Evolutionary conservation across 1,140 invertebrate genomes (phyloP).

Genomic region (Conus betulinus): DNA sequence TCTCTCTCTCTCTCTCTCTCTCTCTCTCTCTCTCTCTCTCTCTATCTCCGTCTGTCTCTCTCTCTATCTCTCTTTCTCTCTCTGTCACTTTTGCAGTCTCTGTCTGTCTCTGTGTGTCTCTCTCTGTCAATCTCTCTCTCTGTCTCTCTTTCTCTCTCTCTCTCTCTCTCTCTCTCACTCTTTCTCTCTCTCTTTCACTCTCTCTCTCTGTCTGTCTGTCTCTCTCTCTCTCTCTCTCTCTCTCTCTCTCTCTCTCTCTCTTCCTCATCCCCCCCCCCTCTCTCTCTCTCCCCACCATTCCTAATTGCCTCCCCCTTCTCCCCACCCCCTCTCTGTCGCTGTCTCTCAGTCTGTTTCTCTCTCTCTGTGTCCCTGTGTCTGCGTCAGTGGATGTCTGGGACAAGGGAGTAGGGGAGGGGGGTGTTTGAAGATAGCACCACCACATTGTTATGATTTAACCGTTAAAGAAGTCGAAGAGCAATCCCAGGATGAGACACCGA

Average conservation of each 20-base stretch:
- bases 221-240: not conserved
- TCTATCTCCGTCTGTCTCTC: not conserved
- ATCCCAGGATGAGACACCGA: too few relatives aligned
- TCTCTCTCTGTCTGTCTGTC: not conserved
- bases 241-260: not conserved
- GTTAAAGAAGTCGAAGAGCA: too few relatives aligned
- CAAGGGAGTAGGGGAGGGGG: not conserved
- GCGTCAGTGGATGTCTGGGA: too few relatives aligned
- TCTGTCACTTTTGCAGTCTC: not conserved
- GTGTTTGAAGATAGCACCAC: too few relatives aligned
- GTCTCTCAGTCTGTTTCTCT: too few relatives aligned
- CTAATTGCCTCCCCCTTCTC: not conserved
- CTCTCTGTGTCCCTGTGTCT: too few relatives aligned
- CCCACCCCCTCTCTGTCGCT: not conserved
- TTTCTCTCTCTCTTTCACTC: not conserved
- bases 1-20: constrained; percentile 9
- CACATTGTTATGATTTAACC: too few relatives aligned
- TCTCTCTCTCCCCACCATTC: not conserved
- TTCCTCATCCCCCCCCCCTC: not conserved
- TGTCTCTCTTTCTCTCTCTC: too few relatives aligned
- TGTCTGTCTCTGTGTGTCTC: not conserved
- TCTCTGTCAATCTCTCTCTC: not conserved
- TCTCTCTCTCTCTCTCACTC: not conserved
- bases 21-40: not conserved
- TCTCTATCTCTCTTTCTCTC: not conserved